phyloP scores from a whole-genome alignment of 2,113 vertebrate species.

The Chionodraco myersi region DNA sequence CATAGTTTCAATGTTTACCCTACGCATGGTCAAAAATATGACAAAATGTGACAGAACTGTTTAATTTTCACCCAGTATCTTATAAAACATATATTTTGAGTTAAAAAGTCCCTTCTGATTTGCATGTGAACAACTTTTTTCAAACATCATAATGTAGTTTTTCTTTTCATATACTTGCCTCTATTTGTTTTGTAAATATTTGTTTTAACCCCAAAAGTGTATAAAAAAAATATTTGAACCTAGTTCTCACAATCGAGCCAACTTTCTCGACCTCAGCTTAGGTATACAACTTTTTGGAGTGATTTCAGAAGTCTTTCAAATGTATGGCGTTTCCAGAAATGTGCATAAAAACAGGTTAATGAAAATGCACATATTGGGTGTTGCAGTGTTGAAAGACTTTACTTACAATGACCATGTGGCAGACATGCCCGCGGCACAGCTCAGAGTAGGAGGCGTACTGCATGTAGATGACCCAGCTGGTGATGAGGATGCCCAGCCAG shows the following conservation, averaged over 20 bases:
- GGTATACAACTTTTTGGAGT: no score
- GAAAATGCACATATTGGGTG: neutral
- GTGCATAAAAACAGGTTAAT: no score
- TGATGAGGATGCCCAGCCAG: constrained; percentile 92
- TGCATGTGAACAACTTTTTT: neutral
- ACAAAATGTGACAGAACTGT: neutral
- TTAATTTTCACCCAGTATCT: no score
- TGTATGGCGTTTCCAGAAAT: no score
- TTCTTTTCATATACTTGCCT: neutral
- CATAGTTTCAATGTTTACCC: neutral
- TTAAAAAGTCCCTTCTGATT: no score
- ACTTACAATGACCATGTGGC: constrained; percentile 94
- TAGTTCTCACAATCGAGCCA: neutral
- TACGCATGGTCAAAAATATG: no score
- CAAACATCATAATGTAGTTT: neutral
- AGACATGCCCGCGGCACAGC: constrained; percentile 93
- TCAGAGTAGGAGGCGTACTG: constrained; percentile 94
- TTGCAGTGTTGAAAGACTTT: neutral
- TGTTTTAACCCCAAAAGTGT: no score
- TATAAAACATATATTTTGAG: no score
- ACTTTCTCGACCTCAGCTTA: no score
- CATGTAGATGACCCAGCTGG: constrained; percentile 96
- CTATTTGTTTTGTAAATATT: no score
- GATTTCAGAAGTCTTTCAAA: no score
- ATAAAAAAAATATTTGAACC: neutral